These are phyloP conservation scores for Circaetus cinerascens DNA, from an alignment of 2,113 vertebrate genomes.

Conservation along the genomic window DNA sequence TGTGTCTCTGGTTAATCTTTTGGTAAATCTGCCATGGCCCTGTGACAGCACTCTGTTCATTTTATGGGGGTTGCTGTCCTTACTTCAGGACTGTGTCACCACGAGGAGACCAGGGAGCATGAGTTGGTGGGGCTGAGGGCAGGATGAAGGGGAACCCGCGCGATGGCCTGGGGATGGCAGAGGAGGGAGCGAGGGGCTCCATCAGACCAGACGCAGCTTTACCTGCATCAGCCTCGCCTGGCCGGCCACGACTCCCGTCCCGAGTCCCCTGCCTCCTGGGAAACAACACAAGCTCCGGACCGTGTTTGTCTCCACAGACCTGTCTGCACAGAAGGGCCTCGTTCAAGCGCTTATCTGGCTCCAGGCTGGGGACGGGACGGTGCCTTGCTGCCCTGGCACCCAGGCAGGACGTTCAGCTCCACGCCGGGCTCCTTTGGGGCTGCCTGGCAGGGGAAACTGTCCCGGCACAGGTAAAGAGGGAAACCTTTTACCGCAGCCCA, in stretches of 20 bases:
- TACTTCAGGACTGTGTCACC: background rate
- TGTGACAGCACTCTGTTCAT: background rate
- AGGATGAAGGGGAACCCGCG: background rate
- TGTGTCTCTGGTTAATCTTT: background rate
- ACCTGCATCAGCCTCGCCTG: background rate
- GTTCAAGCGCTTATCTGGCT: conserved; percentile 28
- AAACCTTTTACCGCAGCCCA: background rate
- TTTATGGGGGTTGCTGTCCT: background rate
- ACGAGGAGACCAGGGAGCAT: background rate
- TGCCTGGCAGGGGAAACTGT: background rate
- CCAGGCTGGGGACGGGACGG: background rate
- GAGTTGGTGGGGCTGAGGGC: background rate
- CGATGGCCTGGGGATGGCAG: background rate
- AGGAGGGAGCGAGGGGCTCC: background rate
- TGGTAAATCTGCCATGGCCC: background rate
- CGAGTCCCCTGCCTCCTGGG: background rate
- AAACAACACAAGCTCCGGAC: background rate
- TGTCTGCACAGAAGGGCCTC: conserved; percentile 23
- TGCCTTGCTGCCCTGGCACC: background rate
- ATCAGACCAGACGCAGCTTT: background rate
- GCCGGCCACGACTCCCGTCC: background rate
- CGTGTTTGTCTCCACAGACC: background rate
- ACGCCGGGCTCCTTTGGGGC: background rate
- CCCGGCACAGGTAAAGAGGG: background rate
- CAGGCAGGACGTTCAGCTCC: background rate